A percentile compares a stretch with the other conserved stretches of the same genome.
These are phyloP conservation scores for Aplochiton taeniatus DNA, from an alignment of 2,797 vertebrate genomes.

Conservation along the genomic window DNA sequence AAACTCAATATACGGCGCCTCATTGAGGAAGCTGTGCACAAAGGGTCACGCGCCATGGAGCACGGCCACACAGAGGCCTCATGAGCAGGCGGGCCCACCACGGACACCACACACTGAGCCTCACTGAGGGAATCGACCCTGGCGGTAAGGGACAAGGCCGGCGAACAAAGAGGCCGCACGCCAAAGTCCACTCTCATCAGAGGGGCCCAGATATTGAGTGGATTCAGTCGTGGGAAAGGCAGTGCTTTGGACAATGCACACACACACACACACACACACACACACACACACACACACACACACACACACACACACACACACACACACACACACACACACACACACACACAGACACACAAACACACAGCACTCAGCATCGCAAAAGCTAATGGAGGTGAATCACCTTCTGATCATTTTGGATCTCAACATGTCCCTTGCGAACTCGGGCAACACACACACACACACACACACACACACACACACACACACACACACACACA, in stretches of 20 bases:
- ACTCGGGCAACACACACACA: neutral
- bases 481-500: neutral
- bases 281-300: conserved; percentile 16
- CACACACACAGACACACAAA: conserved; percentile 18
- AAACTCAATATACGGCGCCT: too few relatives aligned
- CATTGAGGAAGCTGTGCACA: too few relatives aligned
- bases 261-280: conserved; percentile 6
- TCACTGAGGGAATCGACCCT: too few relatives aligned
- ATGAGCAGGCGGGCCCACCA: neutral
- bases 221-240: conserved; percentile 32
- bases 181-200: neutral
- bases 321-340: conserved; percentile 12
- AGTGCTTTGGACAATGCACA: conserved; percentile 14
- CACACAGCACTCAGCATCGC: neutral
- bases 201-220: conserved; percentile 11
- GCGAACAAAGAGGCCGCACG: neutral
- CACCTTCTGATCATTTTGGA: conserved; percentile 20
- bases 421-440: conserved; percentile 5
- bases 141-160: too few relatives aligned
- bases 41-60: neutral
- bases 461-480: neutral
- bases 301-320: conserved; percentile 10
- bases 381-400: conserved; percentile 5
- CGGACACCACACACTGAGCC: neutral
- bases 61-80: neutral